Evolutionary conservation across 2,113 vertebrate species (phyloP).

Genomic region (Athene noctua): DNA sequence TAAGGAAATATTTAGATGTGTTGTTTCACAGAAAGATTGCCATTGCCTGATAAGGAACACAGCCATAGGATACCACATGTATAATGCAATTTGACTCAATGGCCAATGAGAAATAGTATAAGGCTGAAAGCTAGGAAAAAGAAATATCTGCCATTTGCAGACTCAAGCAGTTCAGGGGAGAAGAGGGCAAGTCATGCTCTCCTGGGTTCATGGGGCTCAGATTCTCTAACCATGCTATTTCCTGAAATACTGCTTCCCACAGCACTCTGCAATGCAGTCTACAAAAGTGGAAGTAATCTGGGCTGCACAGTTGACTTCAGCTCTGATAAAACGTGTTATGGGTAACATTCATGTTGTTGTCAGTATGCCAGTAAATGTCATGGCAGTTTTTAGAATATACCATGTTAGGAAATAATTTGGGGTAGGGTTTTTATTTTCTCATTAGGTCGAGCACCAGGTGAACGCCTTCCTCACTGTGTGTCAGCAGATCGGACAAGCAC

Average conservation of each 20-base stretch:
- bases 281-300: slow-evolving; percentile 29
- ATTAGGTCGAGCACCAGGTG: neutral
- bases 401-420: neutral
- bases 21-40: neutral
- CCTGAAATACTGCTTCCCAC: slow-evolving; percentile 2
- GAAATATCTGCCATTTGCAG: neutral
- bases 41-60: fast-evolving
- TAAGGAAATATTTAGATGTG: neutral
- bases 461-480: fast-evolving
- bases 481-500: neutral
- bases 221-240: neutral
- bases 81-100: neutral
- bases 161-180: neutral
- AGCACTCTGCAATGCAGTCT: neutral
- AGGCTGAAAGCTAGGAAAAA: neutral
- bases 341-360: neutral
- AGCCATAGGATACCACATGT: neutral
- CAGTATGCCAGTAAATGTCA: neutral
- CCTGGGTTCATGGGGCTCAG: neutral
- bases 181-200: neutral
- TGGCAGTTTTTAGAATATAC: neutral
- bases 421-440: neutral
- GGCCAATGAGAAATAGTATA: neutral
- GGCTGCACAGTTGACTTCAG: slow-evolving; percentile 32
- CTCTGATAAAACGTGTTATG: neutral